phyloP scores from a whole-genome alignment of 1,140 invertebrate species.

The Calliopsis andreniformis region DNA sequence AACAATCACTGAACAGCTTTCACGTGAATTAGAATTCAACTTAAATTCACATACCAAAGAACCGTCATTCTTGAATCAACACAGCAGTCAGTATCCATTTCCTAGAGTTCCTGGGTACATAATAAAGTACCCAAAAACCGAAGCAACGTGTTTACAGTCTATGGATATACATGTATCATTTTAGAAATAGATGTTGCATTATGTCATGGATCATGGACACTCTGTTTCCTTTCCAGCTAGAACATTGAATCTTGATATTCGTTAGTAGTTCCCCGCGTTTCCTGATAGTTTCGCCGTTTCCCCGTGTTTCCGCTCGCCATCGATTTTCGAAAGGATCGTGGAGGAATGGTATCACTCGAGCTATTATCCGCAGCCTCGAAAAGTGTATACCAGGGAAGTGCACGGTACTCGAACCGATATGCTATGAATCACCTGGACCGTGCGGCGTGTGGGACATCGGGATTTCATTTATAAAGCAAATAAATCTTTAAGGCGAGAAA shows the following conservation, averaged over 20 bases:
- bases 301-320: conserved; percentile 48
- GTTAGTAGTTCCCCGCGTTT: conserved; percentile 41
- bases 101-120: too few relatives aligned
- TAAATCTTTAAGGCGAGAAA: conserved; percentile 70
- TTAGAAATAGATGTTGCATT: neutral
- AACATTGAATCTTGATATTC: conserved; percentile 61
- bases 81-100: too few relatives aligned
- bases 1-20: too few relatives aligned
- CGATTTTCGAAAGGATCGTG: conserved; percentile 44
- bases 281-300: conserved; percentile 47
- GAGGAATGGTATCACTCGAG: conserved; percentile 45
- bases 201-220: neutral
- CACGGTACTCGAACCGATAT: conserved; percentile 51
- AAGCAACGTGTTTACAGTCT: too few relatives aligned
- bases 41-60: too few relatives aligned
- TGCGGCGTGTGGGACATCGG: conserved; percentile 57
- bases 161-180: too few relatives aligned
- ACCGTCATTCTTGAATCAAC: too few relatives aligned
- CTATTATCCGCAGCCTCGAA: conserved; percentile 61
- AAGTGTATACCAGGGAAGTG: conserved; percentile 53
- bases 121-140: too few relatives aligned
- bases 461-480: conserved; percentile 72
- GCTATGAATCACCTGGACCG: conserved; percentile 62
- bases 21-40: too few relatives aligned
- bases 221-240: conserved; percentile 15